These are phyloP conservation scores for Campoplex capitator DNA, from an alignment of 2,888 invertebrate species.

Conservation along the genomic window DNA sequence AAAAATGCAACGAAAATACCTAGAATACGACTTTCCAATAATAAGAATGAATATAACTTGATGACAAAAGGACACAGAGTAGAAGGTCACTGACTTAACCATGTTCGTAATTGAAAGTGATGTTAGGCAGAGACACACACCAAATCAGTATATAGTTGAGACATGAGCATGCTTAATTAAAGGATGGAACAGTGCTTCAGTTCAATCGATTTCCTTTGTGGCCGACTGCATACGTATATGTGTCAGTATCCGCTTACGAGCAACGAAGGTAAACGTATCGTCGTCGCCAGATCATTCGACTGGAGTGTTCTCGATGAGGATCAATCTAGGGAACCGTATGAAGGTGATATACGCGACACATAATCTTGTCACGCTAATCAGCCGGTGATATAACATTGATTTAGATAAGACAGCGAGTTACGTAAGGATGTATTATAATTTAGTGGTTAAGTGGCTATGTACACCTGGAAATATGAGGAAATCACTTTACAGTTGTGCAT, in stretches of 20 bases:
- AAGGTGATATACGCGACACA: neutral
- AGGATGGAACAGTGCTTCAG: slow-evolving; percentile 29
- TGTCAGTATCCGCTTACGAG: slow-evolving; percentile 5
- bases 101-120: slow-evolving; percentile 24
- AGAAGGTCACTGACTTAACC: neutral
- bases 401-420: neutral
- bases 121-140: slow-evolving; percentile 30
- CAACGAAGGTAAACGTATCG: slow-evolving; percentile 8
- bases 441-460: neutral
- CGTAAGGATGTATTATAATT: neutral
- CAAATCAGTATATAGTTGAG: slow-evolving; percentile 11
- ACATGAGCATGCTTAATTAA: slow-evolving; percentile 52
- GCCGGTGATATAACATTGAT: neutral
- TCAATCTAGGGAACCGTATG: neutral
- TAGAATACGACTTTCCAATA: neutral
- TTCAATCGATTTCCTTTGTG: slow-evolving; percentile 52
- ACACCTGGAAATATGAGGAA: neutral
- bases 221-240: neutral
- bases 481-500: neutral
- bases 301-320: neutral
- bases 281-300: slow-evolving; percentile 34
- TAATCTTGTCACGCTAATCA: neutral
- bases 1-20: neutral
- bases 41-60: neutral
- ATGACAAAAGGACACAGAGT: neutral